Evolutionary conservation across 2,888 invertebrate species (phyloP), one percentile per base, ranked within the genome.

Genomic region (Imbricaverruca yamaguchii): DNA sequence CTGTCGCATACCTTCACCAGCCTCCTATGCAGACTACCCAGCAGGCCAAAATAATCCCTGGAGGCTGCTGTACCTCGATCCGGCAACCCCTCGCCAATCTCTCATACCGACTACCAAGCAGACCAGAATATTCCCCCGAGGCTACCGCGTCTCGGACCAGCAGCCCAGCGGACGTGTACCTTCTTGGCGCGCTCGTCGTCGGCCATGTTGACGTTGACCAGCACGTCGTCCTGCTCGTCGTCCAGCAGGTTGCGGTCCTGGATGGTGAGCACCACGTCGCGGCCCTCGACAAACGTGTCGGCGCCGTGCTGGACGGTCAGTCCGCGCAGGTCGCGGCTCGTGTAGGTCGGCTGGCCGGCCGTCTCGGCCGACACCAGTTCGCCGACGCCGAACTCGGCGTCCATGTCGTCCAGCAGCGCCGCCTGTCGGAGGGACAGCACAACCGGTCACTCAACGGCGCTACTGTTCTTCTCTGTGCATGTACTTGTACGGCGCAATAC

Each of bases 181-280:
- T 93, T 93, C 85, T 92, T 92, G 86, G 93, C 94, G 80, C 91
- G 90, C 87, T 96, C 95, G 85, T 94, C 92, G 86, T 96, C 95
- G 2, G 94, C 86, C 88, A 96, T 91, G 88, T 96, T 96, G 8
- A 96, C 94, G 87, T 96, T 99, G 82, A 98, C 92, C 80, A 99
- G 90, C 39, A 95, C 93, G 87, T 98, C 98, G 82, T 92, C 93
- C 8, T 90, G 91, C 57, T 92, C 92, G 15, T 94, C 94, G 82
- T 95, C 95, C 82, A 98, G 89, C 74, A 98, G 93, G 79, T 92
- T 94, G 87, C 94, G 92, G 89, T 99, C 99, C 86, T 97, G 94
- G 81, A 99, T 89, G 0, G 98, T 99, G 84, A 99, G 89, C 85
- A 99, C 92, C 39, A 96, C 91, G 77, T 92, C 92, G 85, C 91